Base-by-base conservation (phyloP, 1,140 invertebrate species). In the Plodia interpunctella region DNA sequence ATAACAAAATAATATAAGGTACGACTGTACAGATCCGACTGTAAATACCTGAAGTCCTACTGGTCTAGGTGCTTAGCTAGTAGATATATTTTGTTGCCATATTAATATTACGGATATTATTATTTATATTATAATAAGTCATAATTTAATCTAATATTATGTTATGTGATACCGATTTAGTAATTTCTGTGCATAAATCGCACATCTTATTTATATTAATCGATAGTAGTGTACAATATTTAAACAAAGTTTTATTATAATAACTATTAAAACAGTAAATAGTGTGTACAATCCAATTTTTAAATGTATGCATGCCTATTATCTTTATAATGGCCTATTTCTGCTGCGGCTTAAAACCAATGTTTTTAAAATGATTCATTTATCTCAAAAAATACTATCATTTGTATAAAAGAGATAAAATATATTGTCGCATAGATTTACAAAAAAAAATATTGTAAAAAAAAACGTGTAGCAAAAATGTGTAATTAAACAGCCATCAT, bases 61-160 rank as follows among this genome's bases (percentile, higher is more conserved):
- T 79, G 73, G 73, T 82, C 66, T 88, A 87, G 83, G 82, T 87
- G 86, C 80, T 86, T 88, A 88, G 83, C 76, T 81, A 86, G 76
- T 78, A 84, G 77, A 83, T 80, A 76, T 83, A 77, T 85, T 88
- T 85, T 79, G 81, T 88, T 88, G 83, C 83, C 85, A 87, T 88
- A 87, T 88, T 87, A 87, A 80, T 78, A 71, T 85, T 86, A 86
- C 80, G 78, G 68, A 79, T 83, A 83, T 83, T 74, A 80, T 86
- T 85, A 85, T 87, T 87, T 87, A 87, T 87, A 82, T 77, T 74
- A 76, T 72, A 72, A 78, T 87, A 85, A 88, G 78, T 85, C 73
- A 80, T 84, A 85, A 86, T 81, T 82, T 80, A 83, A 81, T 80
- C 64, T 78, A 74, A 80, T 79, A 72, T 66, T 70, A 74, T 76